These are phyloP conservation scores for Ennomos quercinarius DNA, from an alignment of 2,888 invertebrate genomes.

Conservation along the genomic window DNA sequence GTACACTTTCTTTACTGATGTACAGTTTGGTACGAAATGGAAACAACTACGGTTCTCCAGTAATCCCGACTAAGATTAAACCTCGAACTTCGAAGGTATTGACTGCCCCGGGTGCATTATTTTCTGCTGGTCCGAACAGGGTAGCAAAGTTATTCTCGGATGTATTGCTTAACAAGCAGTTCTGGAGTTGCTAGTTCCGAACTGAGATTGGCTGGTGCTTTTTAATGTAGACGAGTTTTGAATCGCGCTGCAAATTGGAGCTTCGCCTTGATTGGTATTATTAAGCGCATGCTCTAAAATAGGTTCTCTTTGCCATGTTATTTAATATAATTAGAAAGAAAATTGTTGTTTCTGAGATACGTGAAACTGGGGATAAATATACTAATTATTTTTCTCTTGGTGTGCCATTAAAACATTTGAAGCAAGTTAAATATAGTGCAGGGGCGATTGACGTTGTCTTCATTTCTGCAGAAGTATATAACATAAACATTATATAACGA, in stretches of 20 bases:
- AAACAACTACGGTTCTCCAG: constrained; percentile 55
- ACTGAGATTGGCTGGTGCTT: constrained; percentile 41
- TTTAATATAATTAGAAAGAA: constrained; percentile 5
- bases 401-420: constrained; percentile 12
- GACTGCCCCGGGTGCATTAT: constrained; percentile 69
- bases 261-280: constrained; percentile 16
- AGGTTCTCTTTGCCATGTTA: too few relatives aligned
- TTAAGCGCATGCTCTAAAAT: constrained; percentile 3
- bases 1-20: neutral
- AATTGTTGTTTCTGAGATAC: neutral
- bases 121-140: constrained; percentile 57
- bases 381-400: constrained; percentile 11
- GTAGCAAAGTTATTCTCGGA: constrained; percentile 55
- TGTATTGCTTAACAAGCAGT: constrained; percentile 32
- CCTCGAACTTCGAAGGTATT: constrained; percentile 71
- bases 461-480: too few relatives aligned
- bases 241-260: constrained; percentile 22
- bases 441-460: neutral
- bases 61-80: constrained; percentile 77
- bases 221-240: constrained; percentile 36
- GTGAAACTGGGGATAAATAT: constrained; percentile 6
- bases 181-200: constrained; percentile 32
- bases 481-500: too few relatives aligned
- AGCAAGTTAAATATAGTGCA: neutral
- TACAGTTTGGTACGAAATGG: constrained; percentile 46